Evolutionary conservation across 1,140 invertebrate genomes (phyloP).

Genomic region (Ceratoteleas bidentatus): DNA sequence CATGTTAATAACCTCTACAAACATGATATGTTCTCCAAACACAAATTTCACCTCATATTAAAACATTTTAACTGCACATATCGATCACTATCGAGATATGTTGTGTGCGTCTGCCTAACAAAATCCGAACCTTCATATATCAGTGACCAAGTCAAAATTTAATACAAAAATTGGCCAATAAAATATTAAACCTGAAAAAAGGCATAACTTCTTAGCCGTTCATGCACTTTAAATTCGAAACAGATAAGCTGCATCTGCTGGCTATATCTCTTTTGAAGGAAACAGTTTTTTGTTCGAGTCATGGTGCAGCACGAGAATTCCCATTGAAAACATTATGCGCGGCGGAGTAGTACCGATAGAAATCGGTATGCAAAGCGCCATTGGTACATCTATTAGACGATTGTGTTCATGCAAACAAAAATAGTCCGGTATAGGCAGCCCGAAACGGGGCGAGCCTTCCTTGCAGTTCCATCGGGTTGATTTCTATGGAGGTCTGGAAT

Average conservation of each 20-base stretch:
- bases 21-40: too few relatives aligned
- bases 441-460: slow-evolving; percentile 31
- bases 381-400: slow-evolving; percentile 55
- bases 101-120: too few relatives aligned
- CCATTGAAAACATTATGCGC: slow-evolving; percentile 45
- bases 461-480: slow-evolving; percentile 50
- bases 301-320: slow-evolving; percentile 33
- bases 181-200: background rate
- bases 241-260: slow-evolving; percentile 42
- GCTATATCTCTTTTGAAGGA: slow-evolving; percentile 26
- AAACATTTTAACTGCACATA: too few relatives aligned
- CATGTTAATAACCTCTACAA: too few relatives aligned
- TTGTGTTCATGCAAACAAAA: slow-evolving; percentile 58
- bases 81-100: too few relatives aligned
- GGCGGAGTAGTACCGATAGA: slow-evolving; percentile 48
- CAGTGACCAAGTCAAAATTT: background rate
- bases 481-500: slow-evolving; percentile 68
- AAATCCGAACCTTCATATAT: background rate
- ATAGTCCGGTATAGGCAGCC: slow-evolving; percentile 41
- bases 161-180: background rate
- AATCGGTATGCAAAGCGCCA: slow-evolving; percentile 59
- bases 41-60: too few relatives aligned
- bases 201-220: background rate
- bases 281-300: slow-evolving; percentile 33
- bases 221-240: slow-evolving; percentile 41